Base-by-base conservation (phyloP, 2,888 invertebrate genomes). In the Acanthosoma haemorrhoidale region DNA sequence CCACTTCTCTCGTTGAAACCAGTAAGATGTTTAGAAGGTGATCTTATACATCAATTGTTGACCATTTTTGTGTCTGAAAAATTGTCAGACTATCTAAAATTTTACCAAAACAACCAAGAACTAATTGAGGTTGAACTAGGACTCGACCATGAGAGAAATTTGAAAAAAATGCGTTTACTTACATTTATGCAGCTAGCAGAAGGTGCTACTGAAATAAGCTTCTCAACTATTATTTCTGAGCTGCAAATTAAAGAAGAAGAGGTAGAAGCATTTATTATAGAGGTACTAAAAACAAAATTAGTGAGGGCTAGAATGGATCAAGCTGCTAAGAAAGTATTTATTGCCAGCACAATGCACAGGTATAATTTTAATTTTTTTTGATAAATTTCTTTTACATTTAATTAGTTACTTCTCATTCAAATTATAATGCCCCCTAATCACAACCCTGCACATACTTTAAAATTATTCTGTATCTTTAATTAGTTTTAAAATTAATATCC, bases 151-250 rank as follows among this genome's bases (percentile, higher is more conserved):
- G 94, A 96, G 77, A 91, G 94, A 77, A 96, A 96, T 78, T 86
- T 96, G 82, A 92, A 94, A 78, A 99, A 99, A 82, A 98, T 99
- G 95, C 87, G 97, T 73, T 84, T 98, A 77, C 80, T 99, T 68
- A 94, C 97, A 0, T 95, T 99, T 79, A 97, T 99, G 94, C 96
- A 96, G 79, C 85, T 99, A 83, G 96, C 97, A 3, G 98, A 99
- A 80, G 89, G 87, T 68, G 90, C 90, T 78, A 90, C 93, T 25
- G 96, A 97, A 82, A 90, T 99, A 81, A 84, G 89, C n/a, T 97
- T 96, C 79, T 90, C 91, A 74, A 88, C 90, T 16, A 88, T 99
- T 73, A 89, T 92, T 77, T 85, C 88, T 66, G 96, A 97, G 80
- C 82, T 99, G 72, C 91, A 95, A 79, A 88, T 99, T 72, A 84